A percentile compares a stretch with the other conserved stretches of the same genome.
phyloP scores from a whole-genome alignment of 2,113 vertebrate species.

The Oxyura jamaicensis region DNA sequence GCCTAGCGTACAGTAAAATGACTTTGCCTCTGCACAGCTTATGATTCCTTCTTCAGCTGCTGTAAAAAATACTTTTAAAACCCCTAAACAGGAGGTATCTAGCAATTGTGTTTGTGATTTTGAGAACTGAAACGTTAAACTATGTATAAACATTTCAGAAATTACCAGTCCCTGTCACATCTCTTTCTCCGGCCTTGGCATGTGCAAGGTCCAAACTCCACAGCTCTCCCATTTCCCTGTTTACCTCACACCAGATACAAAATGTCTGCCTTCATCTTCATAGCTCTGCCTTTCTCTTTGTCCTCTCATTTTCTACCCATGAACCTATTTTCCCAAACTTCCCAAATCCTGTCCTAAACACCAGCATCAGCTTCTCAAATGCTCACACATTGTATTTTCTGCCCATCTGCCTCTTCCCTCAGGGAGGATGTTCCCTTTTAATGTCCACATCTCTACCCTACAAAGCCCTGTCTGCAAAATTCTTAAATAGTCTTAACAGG shows the following conservation, averaged over 20 bases:
- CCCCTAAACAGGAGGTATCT: neutral
- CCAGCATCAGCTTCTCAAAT: neutral
- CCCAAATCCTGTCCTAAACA: neutral
- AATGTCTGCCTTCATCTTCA: neutral
- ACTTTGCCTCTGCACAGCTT: neutral
- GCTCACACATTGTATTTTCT: neutral
- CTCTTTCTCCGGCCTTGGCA: neutral
- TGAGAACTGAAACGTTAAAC: neutral
- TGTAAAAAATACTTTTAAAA: neutral
- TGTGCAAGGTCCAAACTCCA: neutral
- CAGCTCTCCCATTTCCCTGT: neutral
- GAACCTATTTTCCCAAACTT: neutral
- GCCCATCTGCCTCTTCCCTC: neutral
- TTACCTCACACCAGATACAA: neutral
- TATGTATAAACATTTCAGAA: neutral
- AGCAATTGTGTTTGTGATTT: neutral
- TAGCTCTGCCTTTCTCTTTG: neutral
- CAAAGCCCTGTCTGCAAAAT: neutral
- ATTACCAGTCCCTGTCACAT: neutral
- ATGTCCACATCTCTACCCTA: neutral
- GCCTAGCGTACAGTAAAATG: neutral
- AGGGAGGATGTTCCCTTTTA: neutral
- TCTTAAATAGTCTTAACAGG: neutral
- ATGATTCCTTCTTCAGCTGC: neutral
- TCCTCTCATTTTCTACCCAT: neutral